phyloP scores from a whole-genome alignment of 1,140 invertebrate species.

The Zaprionus davidi region DNA sequence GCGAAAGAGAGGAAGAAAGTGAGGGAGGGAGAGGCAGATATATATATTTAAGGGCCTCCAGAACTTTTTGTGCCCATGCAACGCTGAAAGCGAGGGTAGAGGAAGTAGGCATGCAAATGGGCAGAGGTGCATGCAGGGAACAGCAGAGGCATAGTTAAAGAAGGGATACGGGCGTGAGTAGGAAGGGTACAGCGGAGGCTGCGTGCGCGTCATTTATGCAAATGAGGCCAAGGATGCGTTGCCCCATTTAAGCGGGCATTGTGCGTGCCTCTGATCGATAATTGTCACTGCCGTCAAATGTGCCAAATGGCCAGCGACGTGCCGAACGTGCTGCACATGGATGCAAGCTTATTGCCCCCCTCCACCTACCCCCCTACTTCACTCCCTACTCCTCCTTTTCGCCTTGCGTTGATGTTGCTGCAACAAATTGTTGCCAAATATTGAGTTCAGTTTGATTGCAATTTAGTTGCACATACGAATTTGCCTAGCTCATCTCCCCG shows the following conservation, averaged over 20 bases:
- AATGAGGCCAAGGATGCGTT: conserved; percentile 76
- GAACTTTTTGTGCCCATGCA: conserved; percentile 25
- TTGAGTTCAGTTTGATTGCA: conserved; percentile 49
- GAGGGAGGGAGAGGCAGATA: neutral
- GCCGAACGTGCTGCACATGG: conserved; percentile 54
- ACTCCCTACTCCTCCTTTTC: neutral
- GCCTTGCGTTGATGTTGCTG: conserved; percentile 20
- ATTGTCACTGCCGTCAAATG: conserved; percentile 72
- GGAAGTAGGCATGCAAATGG: neutral
- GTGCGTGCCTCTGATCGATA: conserved; percentile 77
- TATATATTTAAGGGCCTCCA: neutral
- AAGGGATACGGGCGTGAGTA: neutral
- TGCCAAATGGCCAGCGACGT: conserved; percentile 69
- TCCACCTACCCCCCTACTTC: neutral
- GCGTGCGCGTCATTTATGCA: conserved; percentile 72
- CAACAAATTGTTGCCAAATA: conserved; percentile 56
- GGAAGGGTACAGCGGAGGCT: neutral
- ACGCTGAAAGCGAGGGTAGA: neutral
- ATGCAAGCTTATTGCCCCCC: neutral
- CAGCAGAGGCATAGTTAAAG: too few species aligned
- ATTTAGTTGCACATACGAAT: conserved; percentile 39
- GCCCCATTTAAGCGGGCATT: conserved; percentile 71
- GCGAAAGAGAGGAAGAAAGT: neutral
- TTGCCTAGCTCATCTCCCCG: neutral
- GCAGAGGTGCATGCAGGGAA: too few species aligned